Evolutionary conservation across 2,797 vertebrate species (phyloP).

Genomic region (Miichthys miiuy): DNA sequence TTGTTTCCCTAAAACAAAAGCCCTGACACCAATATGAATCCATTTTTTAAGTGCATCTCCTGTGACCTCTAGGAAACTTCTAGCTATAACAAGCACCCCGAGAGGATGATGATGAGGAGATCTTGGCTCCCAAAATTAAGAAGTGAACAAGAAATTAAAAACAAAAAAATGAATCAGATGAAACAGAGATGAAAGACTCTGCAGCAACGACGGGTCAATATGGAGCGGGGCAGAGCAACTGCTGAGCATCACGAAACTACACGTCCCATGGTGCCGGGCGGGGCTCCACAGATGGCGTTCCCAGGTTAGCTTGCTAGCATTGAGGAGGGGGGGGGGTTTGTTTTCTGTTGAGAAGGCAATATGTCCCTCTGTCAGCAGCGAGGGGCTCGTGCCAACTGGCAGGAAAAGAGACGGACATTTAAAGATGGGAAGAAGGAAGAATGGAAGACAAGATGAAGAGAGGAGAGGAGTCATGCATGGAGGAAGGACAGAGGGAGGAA

Average conservation of each 20-base stretch:
- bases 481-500: not conserved
- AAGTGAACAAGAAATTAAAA: not conserved
- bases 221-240: slow-evolving; percentile 43
- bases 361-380: slow-evolving; percentile 74
- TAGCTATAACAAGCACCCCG: not conserved
- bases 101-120: not conserved
- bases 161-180: not conserved
- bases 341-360: slow-evolving; percentile 79
- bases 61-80: not conserved
- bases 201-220: slow-evolving; percentile 49
- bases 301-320: slow-evolving; percentile 61
- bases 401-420: slow-evolving; percentile 60
- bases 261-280: slow-evolving; percentile 68
- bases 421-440: slow-evolving; percentile 53
- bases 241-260: slow-evolving; percentile 69
- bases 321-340: slow-evolving; percentile 27
- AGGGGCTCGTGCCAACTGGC: slow-evolving; percentile 71
- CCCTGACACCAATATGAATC: not conserved
- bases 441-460: slow-evolving; percentile 7
- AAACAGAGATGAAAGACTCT: slow-evolving; percentile 49
- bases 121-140: not conserved
- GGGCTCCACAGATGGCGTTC: slow-evolving; percentile 79
- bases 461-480: slow-evolving; percentile 2
- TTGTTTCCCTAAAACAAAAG: not conserved
- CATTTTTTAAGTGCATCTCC: no score